Percentiles rank a stretch among this genome's conserved stretches.
These are phyloP conservation scores for Macroramphosus scolopax DNA, from an alignment of 2,797 vertebrate species.

Conservation along the genomic window DNA sequence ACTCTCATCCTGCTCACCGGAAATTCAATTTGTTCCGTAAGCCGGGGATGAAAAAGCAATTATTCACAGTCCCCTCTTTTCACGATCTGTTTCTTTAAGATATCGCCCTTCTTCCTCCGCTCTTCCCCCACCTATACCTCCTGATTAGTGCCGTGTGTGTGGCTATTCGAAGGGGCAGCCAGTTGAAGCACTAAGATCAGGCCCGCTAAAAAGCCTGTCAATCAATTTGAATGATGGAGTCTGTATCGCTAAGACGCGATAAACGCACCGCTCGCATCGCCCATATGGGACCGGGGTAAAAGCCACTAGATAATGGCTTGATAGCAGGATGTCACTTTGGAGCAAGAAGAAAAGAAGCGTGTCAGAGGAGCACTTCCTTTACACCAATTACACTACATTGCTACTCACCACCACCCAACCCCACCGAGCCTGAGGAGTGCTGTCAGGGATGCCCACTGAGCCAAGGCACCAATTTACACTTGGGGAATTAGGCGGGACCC, in stretches of 20 bases:
- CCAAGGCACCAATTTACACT: slow-evolving; percentile 71
- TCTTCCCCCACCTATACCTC: slow-evolving; percentile 62
- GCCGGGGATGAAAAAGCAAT: slow-evolving; percentile 79
- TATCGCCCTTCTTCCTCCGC: slow-evolving; percentile 56
- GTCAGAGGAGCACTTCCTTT: slow-evolving; percentile 65
- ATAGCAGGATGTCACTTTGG: slow-evolving; percentile 66
- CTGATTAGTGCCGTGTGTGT: slow-evolving; percentile 65
- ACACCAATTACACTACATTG: slow-evolving; percentile 72
- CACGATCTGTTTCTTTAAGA: slow-evolving; percentile 81
- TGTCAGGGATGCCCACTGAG: slow-evolving; percentile 65
- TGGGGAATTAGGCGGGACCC: slow-evolving; percentile 71
- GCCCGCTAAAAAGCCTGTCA: slow-evolving; percentile 60
- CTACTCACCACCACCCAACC: slow-evolving; percentile 11
- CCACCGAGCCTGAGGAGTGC: slow-evolving; percentile 43
- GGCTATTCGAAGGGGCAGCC: slow-evolving; percentile 45
- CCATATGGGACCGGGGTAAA: slow-evolving; percentile 46
- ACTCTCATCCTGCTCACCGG: slow-evolving; percentile 71
- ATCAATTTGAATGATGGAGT: slow-evolving; percentile 58
- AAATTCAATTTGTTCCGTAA: slow-evolving; percentile 83
- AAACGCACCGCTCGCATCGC: slow-evolving; percentile 6
- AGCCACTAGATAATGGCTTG: slow-evolving; percentile 67
- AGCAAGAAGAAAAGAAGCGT: slow-evolving; percentile 45
- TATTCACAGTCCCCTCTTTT: slow-evolving; percentile 77
- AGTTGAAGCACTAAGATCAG: slow-evolving; percentile 45
- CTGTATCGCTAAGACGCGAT: slow-evolving; percentile 28